A percentile compares a stretch with the other conserved stretches of the same genome.
Conservation (phyloP, 1,140 invertebrate species). For the Olivierus martensii region DNA sequence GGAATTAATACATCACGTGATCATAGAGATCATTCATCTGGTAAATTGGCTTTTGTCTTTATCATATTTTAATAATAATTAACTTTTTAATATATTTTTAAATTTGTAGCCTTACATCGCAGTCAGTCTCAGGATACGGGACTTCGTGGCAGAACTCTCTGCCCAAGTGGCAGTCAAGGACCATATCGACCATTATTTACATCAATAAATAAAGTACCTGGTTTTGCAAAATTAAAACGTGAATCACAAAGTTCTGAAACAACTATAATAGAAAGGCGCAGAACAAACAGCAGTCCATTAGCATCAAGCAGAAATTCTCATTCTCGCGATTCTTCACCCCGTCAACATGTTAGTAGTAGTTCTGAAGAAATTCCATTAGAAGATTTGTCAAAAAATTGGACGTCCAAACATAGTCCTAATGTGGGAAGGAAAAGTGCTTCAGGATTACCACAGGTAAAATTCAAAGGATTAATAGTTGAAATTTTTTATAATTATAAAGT, state of each 20-base stretch:
- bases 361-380: slow-evolving; percentile 69
- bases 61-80: not conserved
- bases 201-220: slow-evolving; percentile 43
- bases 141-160: slow-evolving; percentile 3
- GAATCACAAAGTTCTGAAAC: not conserved
- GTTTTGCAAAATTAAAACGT: slow-evolving; percentile 37
- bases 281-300: slow-evolving; percentile 23
- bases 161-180: not conserved
- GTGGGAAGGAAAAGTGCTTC: slow-evolving; percentile 11
- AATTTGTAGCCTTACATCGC: slow-evolving; percentile 9
- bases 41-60: slow-evolving; percentile 1
- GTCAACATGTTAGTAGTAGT: slow-evolving; percentile 52
- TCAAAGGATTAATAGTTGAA: not conserved
- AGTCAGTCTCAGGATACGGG: slow-evolving; percentile 18
- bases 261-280: slow-evolving; percentile 8
- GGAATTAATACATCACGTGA: not conserved
- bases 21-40: slow-evolving; percentile 2
- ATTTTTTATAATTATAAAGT: too few species aligned
- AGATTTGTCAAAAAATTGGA: slow-evolving; percentile 40
- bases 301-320: slow-evolving; percentile 17
- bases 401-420: slow-evolving; percentile 16
- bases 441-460: slow-evolving; percentile 14
- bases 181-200: slow-evolving; percentile 41
- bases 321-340: slow-evolving; percentile 53
- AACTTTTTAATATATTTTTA: not conserved